A percentile compares a stretch with the other conserved stretches of the same genome.
These are phyloP conservation scores for Anas capensis DNA, from an alignment of 2,797 vertebrate genomes.

Conservation along the genomic window DNA sequence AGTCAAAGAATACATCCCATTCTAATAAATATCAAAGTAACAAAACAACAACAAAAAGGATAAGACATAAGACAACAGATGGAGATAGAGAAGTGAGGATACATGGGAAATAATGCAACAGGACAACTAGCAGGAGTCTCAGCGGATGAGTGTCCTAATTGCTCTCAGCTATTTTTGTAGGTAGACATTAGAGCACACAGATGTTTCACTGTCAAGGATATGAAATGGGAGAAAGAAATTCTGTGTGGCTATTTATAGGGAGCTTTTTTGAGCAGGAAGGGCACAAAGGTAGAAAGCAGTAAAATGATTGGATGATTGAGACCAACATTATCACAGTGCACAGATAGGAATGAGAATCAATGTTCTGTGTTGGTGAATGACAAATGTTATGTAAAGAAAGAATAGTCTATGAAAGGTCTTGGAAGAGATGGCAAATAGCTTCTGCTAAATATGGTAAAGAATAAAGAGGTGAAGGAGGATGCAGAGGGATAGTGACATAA, in stretches of 20 bases:
- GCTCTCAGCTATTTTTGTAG: conserved; percentile 6
- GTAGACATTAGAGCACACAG: background rate
- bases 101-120: background rate
- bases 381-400: conserved; percentile 17
- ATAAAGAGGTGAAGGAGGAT: background rate
- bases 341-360: background rate
- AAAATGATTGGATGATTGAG: background rate
- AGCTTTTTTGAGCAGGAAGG: background rate
- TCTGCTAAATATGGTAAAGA: background rate
- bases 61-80: background rate
- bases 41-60: background rate
- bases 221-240: background rate
- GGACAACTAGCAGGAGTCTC: background rate
- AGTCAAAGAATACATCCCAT: background rate
- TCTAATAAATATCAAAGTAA: background rate
- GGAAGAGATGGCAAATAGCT: background rate
- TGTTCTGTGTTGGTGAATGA: conserved; percentile 14
- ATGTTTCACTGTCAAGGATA: background rate
- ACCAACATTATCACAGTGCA: background rate
- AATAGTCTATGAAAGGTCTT: background rate
- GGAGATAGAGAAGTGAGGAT: background rate
- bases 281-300: background rate
- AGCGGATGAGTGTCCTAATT: background rate
- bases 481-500: background rate
- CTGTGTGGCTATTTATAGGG: background rate